These are phyloP conservation scores for Therioaphis trifolii DNA, from an alignment of 2,888 invertebrate species.

Conservation along the genomic window DNA sequence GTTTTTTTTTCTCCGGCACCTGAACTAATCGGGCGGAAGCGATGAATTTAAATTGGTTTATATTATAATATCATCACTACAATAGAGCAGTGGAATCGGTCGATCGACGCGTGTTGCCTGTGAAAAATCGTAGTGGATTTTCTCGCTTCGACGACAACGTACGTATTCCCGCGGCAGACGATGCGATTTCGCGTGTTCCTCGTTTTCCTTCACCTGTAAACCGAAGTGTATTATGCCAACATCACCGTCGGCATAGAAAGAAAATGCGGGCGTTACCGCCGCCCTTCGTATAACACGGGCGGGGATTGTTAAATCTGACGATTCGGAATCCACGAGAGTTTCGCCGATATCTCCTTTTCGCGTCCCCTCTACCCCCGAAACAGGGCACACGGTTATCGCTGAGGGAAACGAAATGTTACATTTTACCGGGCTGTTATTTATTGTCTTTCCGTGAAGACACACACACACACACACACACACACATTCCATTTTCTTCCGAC, in stretches of 20 bases:
- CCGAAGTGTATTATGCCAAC: too few relatives aligned
- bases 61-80: not conserved
- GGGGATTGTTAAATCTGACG: constrained; percentile 23
- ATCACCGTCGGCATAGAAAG: too few relatives aligned
- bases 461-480: not conserved
- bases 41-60: constrained; percentile 19
- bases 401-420: constrained; percentile 17
- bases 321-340: not conserved
- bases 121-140: not conserved
- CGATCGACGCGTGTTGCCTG: not conserved
- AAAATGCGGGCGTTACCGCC: too few relatives aligned
- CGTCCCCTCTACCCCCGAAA: not conserved
- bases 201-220: not conserved
- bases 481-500: not conserved
- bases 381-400: constrained; percentile 1
- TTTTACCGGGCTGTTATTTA: constrained; percentile 35
- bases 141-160: not conserved
- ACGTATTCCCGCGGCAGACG: not conserved
- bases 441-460: not conserved
- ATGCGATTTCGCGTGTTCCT: not conserved
- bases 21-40: not conserved
- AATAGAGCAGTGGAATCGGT: not conserved
- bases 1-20: not conserved
- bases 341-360: not conserved
- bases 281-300: too few relatives aligned